Percentiles rank a stretch among this genome's conserved stretches.
These are phyloP conservation scores for Halcyon badia DNA, from an alignment of 2,797 vertebrate species.

Conservation along the genomic window DNA sequence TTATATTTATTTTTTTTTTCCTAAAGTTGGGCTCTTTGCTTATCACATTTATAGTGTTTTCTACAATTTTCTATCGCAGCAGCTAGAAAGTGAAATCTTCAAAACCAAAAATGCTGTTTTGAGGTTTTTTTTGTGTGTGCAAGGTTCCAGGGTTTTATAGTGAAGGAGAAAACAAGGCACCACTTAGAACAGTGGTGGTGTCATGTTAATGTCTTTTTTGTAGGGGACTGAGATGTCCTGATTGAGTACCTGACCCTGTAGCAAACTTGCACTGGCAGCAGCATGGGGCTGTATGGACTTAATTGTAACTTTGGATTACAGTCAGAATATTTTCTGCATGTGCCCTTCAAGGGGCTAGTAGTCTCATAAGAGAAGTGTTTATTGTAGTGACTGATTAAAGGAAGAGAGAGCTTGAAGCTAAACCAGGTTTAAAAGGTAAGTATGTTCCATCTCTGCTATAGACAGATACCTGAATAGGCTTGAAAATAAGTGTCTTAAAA, in stretches of 20 bases:
- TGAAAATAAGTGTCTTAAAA: background rate
- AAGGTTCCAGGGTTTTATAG: no score
- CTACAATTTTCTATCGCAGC: accelerated
- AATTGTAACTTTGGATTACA: background rate
- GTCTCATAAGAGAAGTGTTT: background rate
- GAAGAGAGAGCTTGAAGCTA: background rate
- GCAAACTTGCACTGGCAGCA: background rate
- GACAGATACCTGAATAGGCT: background rate
- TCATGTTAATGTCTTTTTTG: accelerated
- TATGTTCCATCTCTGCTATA: accelerated
- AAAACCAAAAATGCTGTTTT: background rate
- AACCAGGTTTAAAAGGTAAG: background rate
- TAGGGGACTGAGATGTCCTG: accelerated
- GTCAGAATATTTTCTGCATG: background rate
- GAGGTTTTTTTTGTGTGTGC: no score
- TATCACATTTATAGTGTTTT: accelerated
- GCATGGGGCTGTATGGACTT: background rate
- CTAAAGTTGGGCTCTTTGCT: background rate
- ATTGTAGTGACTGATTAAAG: background rate
- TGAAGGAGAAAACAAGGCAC: background rate
- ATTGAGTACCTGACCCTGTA: background rate
- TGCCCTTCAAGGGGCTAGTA: background rate
- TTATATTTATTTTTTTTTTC: background rate
- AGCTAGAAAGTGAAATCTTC: accelerated
- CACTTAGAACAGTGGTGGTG: accelerated